These are phyloP conservation scores for Rhinichthys osculus DNA, from an alignment of 2,797 vertebrate species.

Conservation along the genomic window DNA sequence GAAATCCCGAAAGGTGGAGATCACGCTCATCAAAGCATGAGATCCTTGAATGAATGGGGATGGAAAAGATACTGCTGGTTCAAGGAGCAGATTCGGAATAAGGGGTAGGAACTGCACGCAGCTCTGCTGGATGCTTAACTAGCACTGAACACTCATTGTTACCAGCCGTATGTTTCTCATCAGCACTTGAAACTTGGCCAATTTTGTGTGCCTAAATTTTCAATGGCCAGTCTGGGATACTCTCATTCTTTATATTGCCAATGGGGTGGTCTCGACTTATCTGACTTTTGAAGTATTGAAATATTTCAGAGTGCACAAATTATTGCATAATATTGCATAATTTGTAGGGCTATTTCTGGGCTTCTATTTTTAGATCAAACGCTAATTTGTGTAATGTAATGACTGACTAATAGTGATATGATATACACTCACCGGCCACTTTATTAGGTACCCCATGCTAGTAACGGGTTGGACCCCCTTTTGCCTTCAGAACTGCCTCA, in stretches of 20 bases:
- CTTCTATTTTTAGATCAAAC: slow-evolving; percentile 15
- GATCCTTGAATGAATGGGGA: slow-evolving; percentile 70
- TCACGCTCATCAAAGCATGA: slow-evolving; percentile 62
- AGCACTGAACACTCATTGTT: slow-evolving; percentile 84
- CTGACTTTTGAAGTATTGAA: slow-evolving; percentile 61
- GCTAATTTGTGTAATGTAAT: neutral
- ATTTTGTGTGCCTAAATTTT: slow-evolving; percentile 83
- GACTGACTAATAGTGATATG: neutral
- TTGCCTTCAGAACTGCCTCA: too few species aligned
- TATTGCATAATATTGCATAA: slow-evolving; percentile 33
- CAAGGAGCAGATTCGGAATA: slow-evolving; percentile 82
- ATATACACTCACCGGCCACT: too few species aligned
- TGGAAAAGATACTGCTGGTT: slow-evolving; percentile 77
- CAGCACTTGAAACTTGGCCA: slow-evolving; percentile 88
- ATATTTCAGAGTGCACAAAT: slow-evolving; percentile 23
- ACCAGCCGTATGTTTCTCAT: slow-evolving; percentile 92
- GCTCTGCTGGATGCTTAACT: slow-evolving; percentile 83
- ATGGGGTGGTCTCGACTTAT: slow-evolving; percentile 74
- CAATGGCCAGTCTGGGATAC: slow-evolving; percentile 77
- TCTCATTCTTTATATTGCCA: slow-evolving; percentile 60
- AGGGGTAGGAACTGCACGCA: slow-evolving; percentile 83
- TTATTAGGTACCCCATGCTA: too few species aligned
- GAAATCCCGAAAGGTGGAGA: slow-evolving; percentile 69
- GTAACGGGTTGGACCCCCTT: too few species aligned
- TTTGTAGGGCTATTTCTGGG: neutral